phyloP scores from a whole-genome alignment of 2,113 vertebrate genomes.

The Nyctereutes procyonoides region DNA sequence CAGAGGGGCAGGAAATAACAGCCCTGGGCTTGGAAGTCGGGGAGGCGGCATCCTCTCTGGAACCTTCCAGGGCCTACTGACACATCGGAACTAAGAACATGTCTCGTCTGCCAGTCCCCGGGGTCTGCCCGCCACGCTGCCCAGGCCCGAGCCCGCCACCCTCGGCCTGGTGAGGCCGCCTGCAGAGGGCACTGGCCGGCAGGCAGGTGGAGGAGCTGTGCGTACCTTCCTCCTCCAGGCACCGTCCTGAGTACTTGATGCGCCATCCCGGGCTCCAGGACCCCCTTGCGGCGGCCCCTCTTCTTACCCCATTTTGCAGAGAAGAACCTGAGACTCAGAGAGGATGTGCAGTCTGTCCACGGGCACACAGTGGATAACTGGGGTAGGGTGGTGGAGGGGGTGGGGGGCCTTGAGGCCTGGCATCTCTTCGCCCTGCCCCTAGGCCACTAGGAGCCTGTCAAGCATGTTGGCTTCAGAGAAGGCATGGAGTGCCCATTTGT shows the following conservation, averaged over 20 bases:
- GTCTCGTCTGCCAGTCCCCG: not conserved
- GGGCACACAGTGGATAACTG: not conserved
- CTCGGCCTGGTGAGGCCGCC: too few species aligned
- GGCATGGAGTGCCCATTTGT: not conserved
- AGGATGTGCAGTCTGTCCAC: too few species aligned
- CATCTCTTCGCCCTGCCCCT: not conserved
- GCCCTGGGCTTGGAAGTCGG: not conserved
- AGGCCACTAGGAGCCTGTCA: not conserved
- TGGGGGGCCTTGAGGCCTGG: too few species aligned
- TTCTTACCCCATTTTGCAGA: not conserved
- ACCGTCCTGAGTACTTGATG: not conserved
- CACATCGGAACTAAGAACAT: not conserved
- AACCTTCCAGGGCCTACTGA: not conserved
- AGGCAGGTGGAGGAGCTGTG: accelerated
- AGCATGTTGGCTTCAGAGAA: too few species aligned
- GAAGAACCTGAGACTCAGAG: not conserved
- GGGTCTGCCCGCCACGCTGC: not conserved
- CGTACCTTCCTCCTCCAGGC: accelerated
- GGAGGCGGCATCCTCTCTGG: not conserved
- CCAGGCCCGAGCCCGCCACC: not conserved
- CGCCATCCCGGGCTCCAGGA: not conserved
- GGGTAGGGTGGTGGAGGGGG: too few species aligned
- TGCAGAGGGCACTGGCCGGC: not conserved
- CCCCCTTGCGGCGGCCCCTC: not conserved
- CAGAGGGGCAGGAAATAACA: accelerated